phyloP scores from a whole-genome alignment of 1,140 invertebrate genomes.

The Phocides pigmalion region DNA sequence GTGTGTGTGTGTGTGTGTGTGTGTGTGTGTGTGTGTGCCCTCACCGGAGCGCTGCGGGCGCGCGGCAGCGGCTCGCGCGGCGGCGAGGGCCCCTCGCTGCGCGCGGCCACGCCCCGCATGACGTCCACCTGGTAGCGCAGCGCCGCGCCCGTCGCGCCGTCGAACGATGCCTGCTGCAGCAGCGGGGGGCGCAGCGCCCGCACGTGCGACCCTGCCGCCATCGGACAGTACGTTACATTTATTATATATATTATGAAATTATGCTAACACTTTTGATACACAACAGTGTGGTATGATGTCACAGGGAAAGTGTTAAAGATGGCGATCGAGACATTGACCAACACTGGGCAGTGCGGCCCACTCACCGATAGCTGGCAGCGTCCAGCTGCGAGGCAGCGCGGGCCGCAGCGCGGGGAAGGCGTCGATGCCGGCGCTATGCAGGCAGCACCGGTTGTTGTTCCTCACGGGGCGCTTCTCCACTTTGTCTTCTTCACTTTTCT shows the following conservation, averaged over 20 bases:
- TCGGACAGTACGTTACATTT: background rate
- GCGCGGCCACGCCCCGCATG: constrained; percentile 89
- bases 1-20: no score
- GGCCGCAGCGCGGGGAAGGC: constrained; percentile 87
- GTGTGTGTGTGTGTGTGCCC: constrained; percentile 13
- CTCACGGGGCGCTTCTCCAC: constrained; percentile 32
- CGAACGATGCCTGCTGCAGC: constrained; percentile 93
- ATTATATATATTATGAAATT: no score
- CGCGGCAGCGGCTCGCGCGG: constrained; percentile 24
- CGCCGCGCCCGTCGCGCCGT: constrained; percentile 84
- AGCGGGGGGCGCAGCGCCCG: constrained; percentile 86
- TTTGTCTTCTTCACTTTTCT: constrained; percentile 34
- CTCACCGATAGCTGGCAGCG: constrained; percentile 86
- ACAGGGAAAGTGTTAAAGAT: no score
- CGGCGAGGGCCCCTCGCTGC: constrained; percentile 44
- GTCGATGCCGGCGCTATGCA: constrained; percentile 72
- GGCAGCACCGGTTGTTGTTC: constrained; percentile 48
- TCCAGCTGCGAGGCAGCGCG: constrained; percentile 90
- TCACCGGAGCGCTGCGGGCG: constrained; percentile 55
- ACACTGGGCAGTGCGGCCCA: background rate
- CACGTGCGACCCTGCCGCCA: constrained; percentile 70
- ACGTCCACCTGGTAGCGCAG: constrained; percentile 91
- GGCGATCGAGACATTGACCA: background rate
- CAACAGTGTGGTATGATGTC: no score
- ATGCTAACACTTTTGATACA: no score